phyloP scores from a whole-genome alignment of 2,113 vertebrate genomes.

The Osmerus eperlanus region DNA sequence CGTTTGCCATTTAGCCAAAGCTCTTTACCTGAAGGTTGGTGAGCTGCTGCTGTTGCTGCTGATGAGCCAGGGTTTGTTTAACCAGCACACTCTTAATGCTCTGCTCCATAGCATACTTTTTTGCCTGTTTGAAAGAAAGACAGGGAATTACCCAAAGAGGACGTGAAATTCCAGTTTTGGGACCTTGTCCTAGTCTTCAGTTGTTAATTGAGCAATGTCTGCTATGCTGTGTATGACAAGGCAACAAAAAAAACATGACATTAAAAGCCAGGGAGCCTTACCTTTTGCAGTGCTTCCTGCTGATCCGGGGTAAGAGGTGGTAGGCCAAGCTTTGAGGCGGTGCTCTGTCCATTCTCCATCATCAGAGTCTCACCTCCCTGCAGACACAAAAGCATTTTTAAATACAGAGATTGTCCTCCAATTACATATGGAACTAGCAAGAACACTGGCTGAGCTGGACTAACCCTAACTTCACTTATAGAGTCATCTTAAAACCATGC shows the following conservation, averaged over 20 bases:
- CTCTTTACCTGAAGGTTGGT: conserved; percentile 90
- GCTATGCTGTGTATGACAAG: too few species aligned
- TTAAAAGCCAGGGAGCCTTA: conserved; percentile 53
- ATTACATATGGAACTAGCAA: background rate
- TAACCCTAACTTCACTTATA: background rate
- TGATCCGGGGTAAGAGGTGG: conserved; percentile 90
- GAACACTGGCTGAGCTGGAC: background rate
- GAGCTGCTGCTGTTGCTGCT: conserved; percentile 92
- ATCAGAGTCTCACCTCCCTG: conserved; percentile 78
- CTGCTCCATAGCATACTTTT: conserved; percentile 98
- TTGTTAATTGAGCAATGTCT: background rate
- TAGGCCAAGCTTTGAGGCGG: conserved; percentile 85
- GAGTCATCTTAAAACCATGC: too few species aligned
- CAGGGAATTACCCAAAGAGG: conserved; percentile 2
- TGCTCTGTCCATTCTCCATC: conserved; percentile 92
- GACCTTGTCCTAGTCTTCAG: too few species aligned
- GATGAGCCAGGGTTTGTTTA: conserved; percentile 94
- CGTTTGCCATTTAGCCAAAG: background rate
- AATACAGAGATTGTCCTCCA: background rate
- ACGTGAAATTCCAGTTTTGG: background rate
- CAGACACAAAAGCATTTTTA: background rate
- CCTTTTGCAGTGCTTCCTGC: conserved; percentile 94
- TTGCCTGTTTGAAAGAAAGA: conserved; percentile 73
- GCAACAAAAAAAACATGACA: too few species aligned
- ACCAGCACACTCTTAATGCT: conserved; percentile 94